Conservation (phyloP, 2,113 vertebrate genomes). For the Argyrosomus japonicus region DNA sequence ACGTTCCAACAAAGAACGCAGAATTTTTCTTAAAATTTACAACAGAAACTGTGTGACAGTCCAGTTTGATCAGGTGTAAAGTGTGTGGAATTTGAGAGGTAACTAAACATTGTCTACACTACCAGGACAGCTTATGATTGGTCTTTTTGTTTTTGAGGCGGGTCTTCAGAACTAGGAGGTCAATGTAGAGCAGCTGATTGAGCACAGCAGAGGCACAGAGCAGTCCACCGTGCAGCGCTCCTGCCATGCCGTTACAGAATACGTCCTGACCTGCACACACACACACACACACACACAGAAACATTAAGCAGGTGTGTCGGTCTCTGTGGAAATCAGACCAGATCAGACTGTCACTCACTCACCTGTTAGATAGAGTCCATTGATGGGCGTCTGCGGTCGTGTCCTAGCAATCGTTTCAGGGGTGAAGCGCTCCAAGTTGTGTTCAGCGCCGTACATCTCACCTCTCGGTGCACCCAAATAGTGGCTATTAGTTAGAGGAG, state of each 20-base stretch:
- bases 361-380: slow-evolving; percentile 86
- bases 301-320: not conserved
- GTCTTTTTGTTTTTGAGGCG: slow-evolving; percentile 70
- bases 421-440: slow-evolving; percentile 83
- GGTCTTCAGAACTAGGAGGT: slow-evolving; percentile 84
- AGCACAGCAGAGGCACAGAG: slow-evolving; percentile 85
- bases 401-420: slow-evolving; percentile 77
- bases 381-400: slow-evolving; percentile 77
- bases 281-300: slow-evolving; percentile 5
- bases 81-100: not conserved
- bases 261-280: slow-evolving; percentile 84
- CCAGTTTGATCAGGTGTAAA: not conserved
- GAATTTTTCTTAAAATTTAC: not conserved
- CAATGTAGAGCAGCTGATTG: slow-evolving; percentile 85
- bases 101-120: not conserved
- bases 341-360: not conserved
- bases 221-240: slow-evolving; percentile 86
- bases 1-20: not conserved
- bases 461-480: slow-evolving; percentile 84
- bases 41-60: not conserved
- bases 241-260: slow-evolving; percentile 87
- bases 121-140: slow-evolving; percentile 12
- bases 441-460: slow-evolving; percentile 85
- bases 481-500: slow-evolving; percentile 84
- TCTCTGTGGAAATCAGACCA: not conserved